Evolutionary conservation across 2,113 vertebrate species (phyloP).

Genomic region (Opisthocomus hoazin): DNA sequence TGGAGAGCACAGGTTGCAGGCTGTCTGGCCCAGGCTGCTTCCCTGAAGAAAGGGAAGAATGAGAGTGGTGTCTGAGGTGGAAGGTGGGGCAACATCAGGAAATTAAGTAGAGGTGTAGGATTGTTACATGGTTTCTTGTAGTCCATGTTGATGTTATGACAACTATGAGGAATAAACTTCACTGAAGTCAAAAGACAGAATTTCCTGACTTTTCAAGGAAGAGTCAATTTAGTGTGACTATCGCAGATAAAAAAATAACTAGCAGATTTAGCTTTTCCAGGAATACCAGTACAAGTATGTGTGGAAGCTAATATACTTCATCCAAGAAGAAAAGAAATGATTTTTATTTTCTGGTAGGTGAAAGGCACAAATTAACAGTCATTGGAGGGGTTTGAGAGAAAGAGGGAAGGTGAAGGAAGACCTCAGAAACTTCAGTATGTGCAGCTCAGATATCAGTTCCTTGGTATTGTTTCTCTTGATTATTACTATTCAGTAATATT

Average conservation of each 20-base stretch:
- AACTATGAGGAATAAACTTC: background rate
- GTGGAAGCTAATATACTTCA: background rate
- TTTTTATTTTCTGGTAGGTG: background rate
- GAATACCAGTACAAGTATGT: too few relatives aligned
- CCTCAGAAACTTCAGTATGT: background rate
- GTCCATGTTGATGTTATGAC: background rate
- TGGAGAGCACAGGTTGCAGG: background rate
- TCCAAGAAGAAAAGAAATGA: background rate
- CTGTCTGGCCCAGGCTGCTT: background rate
- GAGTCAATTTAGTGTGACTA: background rate
- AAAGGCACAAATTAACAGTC: background rate
- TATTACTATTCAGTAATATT: background rate
- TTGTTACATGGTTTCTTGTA: background rate
- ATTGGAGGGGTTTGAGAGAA: background rate
- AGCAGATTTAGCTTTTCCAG: background rate
- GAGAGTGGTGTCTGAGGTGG: background rate
- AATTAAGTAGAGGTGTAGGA: background rate
- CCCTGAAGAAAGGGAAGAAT: background rate
- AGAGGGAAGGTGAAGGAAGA: background rate
- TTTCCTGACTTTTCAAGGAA: background rate
- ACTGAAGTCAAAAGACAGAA: background rate
- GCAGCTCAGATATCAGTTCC: background rate
- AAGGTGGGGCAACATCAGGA: background rate
- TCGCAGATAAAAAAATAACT: background rate
- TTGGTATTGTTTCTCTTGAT: background rate